Evolutionary conservation across 1,140 invertebrate genomes (phyloP), one percentile per base, ranked within the genome.

Genomic region (Micrasema minimum): DNA sequence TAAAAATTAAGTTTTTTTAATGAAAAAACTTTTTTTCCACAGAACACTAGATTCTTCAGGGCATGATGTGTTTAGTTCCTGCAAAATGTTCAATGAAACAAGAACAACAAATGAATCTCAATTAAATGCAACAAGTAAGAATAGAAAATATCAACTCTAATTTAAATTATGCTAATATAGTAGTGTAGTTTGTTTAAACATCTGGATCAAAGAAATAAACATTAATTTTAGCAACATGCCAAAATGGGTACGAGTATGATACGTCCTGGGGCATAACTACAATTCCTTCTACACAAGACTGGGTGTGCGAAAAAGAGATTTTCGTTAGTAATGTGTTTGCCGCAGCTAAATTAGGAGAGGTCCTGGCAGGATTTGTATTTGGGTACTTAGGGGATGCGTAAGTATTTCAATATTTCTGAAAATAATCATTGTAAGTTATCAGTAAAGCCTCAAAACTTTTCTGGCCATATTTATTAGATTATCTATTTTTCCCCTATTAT

Each of bases 351-450:
- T 79, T 84, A 35, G 86, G 85, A 16, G 85, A 86, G 76, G 80
- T 86, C 64, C 68, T 86, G 43, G 87, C 85, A 38, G 83, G 83
- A 65, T 80, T 87, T 77, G 72, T 86, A 67, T 80, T 87, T 71
- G 86, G 86, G 68, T 82, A 84, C 76, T 77, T 87, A 74, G 86
- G 83, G 66, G 87, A 88, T 74, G 79, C 76, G 86, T 87, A 82
- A 82, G 82, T 82, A 38, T n/a, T n/a, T 18, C 23, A 22, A 31
- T 2, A 11, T 22, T n/a, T 31, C 26, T 31, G 7, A 31, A 4
- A 31, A n/a, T n/a, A n/a, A n/a, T n/a, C n/a, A n/a, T n/a, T n/a
- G n/a, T n/a, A n/a, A n/a, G n/a, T n/a, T n/a, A n/a, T n/a, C n/a
- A n/a, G n/a, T n/a, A n/a, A n/a, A n/a, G n/a, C n/a, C n/a, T n/a